Conservation (phyloP, 2,113 vertebrate genomes). For the Clarias macrocephalus region DNA sequence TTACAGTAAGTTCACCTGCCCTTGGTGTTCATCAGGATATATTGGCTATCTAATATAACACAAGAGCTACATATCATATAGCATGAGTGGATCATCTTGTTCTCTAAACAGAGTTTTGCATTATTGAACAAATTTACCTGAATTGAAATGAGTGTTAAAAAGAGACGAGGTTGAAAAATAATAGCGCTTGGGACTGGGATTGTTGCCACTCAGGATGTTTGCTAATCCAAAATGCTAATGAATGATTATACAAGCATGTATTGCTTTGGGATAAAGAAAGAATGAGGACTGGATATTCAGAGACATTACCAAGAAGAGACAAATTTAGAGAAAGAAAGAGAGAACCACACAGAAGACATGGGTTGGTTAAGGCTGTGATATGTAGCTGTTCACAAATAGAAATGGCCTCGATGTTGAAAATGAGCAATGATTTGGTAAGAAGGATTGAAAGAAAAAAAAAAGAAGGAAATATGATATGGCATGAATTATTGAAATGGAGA, state of each 20-base stretch:
- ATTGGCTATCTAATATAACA: not conserved
- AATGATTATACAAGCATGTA: not conserved
- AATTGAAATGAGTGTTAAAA: not conserved
- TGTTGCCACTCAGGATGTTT: not conserved
- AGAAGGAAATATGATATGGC: not conserved
- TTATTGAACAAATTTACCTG: not conserved
- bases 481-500: not conserved
- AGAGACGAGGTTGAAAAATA: not conserved
- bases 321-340: not conserved
- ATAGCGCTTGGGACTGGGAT: not conserved
- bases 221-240: not conserved
- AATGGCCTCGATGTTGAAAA: no score
- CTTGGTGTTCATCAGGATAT: no score
- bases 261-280: slow-evolving; percentile 10
- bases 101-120: not conserved
- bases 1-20: not conserved
- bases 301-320: not conserved
- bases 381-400: not conserved
- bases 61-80: not conserved
- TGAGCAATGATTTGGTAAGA: not conserved
- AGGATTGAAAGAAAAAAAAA: not conserved
- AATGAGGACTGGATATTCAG: slow-evolving; percentile 8
- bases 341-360: no score
- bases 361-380: not conserved
- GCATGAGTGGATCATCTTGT: not conserved